phyloP scores from a whole-genome alignment of 2,797 vertebrate species.

The Pygocentrus nattereri region DNA sequence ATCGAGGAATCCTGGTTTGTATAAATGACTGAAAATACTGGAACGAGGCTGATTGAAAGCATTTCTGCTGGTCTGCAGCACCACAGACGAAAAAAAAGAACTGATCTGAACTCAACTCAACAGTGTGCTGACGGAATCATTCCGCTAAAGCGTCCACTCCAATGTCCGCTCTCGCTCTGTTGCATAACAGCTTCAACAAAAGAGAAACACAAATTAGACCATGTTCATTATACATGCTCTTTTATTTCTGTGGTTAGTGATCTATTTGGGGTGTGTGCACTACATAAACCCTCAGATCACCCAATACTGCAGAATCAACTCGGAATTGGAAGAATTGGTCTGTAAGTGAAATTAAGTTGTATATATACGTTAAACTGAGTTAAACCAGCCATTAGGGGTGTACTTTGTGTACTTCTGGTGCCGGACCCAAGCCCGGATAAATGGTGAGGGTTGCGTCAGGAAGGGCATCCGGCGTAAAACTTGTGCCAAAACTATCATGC shows the following conservation, averaged over 20 bases:
- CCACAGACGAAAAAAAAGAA: background rate
- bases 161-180: background rate
- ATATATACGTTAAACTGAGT: no score
- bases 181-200: background rate
- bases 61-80: background rate
- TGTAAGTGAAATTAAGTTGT: no score
- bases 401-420: no score
- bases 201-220: conserved; percentile 9
- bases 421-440: no score
- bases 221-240: background rate
- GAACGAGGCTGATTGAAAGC: background rate
- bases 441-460: no score
- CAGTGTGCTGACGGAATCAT: background rate
- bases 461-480: no score
- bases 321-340: no score
- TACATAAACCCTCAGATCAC: background rate
- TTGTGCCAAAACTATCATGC: no score
- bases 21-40: no score
- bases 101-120: background rate
- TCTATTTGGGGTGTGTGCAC: background rate
- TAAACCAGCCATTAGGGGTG: no score
- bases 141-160: background rate
- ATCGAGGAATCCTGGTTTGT: no score
- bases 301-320: background rate
- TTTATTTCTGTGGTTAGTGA: background rate